phyloP scores from a whole-genome alignment of 1,140 invertebrate genomes.

The Hyles vespertilio region DNA sequence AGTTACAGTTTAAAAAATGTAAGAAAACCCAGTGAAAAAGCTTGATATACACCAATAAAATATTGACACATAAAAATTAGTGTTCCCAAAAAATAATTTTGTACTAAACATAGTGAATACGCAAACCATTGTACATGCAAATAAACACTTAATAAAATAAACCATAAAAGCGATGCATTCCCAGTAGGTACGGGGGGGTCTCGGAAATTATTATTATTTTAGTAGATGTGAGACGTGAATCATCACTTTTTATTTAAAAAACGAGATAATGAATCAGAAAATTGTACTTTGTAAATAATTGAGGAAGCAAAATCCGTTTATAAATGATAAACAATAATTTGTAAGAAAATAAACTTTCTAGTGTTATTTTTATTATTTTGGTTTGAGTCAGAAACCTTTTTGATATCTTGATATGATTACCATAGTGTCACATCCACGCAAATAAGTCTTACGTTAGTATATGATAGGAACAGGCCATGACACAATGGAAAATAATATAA shows the following conservation, averaged over 20 bases:
- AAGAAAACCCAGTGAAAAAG: slow-evolving; percentile 28
- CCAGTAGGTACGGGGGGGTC: slow-evolving; percentile 34
- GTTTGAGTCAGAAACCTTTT: not conserved
- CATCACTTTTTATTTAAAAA: too few relatives aligned
- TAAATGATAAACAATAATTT: too few relatives aligned
- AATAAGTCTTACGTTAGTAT: slow-evolving; percentile 12
- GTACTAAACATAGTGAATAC: slow-evolving; percentile 33
- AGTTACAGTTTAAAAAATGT: not conserved
- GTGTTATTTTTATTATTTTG: not conserved
- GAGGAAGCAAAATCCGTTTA: too few relatives aligned
- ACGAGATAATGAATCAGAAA: too few relatives aligned
- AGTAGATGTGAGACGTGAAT: not conserved
- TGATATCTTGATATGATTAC: not conserved
- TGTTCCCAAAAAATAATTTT: slow-evolving; percentile 33
- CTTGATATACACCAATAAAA: slow-evolving; percentile 37
- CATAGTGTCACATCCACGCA: slow-evolving; percentile 1
- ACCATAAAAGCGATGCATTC: slow-evolving; percentile 54
- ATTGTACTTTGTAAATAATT: too few relatives aligned
- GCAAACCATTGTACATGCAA: slow-evolving; percentile 73
- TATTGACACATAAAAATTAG: slow-evolving; percentile 23
- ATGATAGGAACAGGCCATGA: slow-evolving; percentile 63
- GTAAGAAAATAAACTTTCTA: too few relatives aligned
- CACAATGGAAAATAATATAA: slow-evolving; percentile 46
- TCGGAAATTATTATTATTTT: slow-evolving; percentile 5
- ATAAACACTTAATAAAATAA: slow-evolving; percentile 53